These are phyloP conservation scores for Callosobruchus maculatus DNA, from an alignment of 2,888 invertebrate species.

Conservation along the genomic window DNA sequence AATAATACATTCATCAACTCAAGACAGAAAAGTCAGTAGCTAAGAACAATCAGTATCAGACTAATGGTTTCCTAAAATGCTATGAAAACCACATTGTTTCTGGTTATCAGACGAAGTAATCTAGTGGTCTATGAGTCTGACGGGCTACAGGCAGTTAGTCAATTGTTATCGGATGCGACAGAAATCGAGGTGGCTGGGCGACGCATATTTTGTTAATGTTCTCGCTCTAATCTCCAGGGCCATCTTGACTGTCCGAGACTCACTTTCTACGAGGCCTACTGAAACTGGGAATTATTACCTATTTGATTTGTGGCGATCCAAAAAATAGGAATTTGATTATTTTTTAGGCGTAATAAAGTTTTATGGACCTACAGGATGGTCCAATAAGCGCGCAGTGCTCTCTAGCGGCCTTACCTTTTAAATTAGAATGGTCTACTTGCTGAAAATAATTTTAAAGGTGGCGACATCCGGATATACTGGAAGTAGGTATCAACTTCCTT, in stretches of 20 bases:
- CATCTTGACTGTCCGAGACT: not conserved
- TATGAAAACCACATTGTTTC: not conserved
- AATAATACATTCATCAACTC: not conserved
- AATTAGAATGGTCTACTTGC: too few relatives aligned
- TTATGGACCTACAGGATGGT: too few relatives aligned
- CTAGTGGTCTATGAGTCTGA: not conserved
- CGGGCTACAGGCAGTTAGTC: not conserved
- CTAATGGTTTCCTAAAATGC: not conserved
- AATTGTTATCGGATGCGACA: not conserved
- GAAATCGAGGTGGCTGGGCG: not conserved
- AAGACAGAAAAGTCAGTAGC: not conserved
- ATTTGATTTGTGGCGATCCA: not conserved
- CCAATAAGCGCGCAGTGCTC: too few relatives aligned
- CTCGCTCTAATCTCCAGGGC: not conserved
- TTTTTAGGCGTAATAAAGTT: too few relatives aligned
- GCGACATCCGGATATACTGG: too few relatives aligned
- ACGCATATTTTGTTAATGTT: not conserved
- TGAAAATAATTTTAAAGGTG: too few relatives aligned
- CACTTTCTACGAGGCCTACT: not conserved
- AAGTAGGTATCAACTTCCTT: too few relatives aligned
- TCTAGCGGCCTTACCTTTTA: too few relatives aligned
- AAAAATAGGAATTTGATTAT: too few relatives aligned
- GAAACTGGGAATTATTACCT: not conserved
- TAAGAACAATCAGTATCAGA: not conserved
- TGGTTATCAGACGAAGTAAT: not conserved